Evolutionary conservation across 2,797 vertebrate genomes (phyloP), one percentile per base, ranked within the genome.

Genomic region (Podargus strigoides): DNA sequence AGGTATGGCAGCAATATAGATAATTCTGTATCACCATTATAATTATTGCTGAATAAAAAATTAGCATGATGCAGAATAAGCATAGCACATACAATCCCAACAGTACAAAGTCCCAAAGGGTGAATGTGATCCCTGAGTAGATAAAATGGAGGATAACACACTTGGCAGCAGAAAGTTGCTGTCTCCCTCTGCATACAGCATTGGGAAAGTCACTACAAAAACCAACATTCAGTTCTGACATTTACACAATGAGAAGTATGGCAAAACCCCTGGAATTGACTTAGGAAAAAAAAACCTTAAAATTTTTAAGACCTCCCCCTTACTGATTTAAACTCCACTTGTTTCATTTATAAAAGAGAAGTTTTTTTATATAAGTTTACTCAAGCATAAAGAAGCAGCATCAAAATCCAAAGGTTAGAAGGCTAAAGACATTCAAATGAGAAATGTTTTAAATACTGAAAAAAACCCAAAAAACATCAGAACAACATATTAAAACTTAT

Each of bases 201-300:
- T 1, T 11, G 8, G 6, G 13, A n/a, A 93, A 62, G 15, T 13
- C 11, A 55, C 30, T 24, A 49, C 2, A 22, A 49, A 60, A 50
- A 3, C 0, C 0, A 85, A 3, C 6, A 7, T 14, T 52, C 27
- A 11, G 3, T 75, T 85, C 55, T 63, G 7, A 4, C 30, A 55
- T 60, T 26, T 23, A 16, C 9, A 64, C 18, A 56, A 28, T 20
- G 30, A 42, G 67, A 59, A 26, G 0, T 16, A 17, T n/a, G 12
- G 18, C 1, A 72, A 84, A 58, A 37, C 1, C 6, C 3, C 10
- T 81, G 11, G 21, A 80, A 56, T 1, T 42, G 9, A 52, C n/a
- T 70, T 30, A 15, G 7, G 36, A 42, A 32, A 58, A 11, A 6
- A 14, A 1, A 37, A 2, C 9, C 3, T 1, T 8, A 22, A 16